Conservation (phyloP, 2,888 invertebrate genomes). For the Torymus tubicola region DNA sequence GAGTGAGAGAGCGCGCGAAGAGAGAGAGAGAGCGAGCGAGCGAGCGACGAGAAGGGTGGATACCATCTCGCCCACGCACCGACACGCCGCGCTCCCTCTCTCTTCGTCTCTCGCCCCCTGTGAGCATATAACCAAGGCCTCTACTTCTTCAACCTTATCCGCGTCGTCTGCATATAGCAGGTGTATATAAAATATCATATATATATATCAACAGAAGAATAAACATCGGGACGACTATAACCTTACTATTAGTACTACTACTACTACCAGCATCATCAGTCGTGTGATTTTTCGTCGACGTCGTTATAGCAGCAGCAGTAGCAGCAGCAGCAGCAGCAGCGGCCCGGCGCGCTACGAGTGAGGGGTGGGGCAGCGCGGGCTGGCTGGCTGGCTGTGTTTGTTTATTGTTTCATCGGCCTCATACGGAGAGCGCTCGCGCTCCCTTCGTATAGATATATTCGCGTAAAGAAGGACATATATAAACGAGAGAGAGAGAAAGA, state of each 20-base stretch:
- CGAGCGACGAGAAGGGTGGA: conserved; percentile 35
- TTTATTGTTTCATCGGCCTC: conserved; percentile 46
- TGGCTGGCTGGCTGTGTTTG: conserved; percentile 22
- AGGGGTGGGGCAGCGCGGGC: neutral
- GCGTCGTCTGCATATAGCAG: neutral
- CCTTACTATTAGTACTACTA: too few species aligned
- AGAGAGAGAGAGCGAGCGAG: neutral
- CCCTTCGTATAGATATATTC: neutral
- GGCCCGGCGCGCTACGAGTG: too few species aligned
- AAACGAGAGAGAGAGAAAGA: neutral
- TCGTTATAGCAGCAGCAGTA: neutral
- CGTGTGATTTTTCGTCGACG: too few species aligned
- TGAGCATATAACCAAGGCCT: neutral
- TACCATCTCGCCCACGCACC: too few species aligned
- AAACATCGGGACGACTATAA: too few species aligned
- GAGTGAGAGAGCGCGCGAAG: neutral
- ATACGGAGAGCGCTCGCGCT: neutral
- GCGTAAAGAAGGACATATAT: neutral
- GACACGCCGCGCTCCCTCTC: conserved; percentile 8
- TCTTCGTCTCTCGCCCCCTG: conserved; percentile 37
- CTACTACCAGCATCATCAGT: too few species aligned
- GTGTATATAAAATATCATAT: too few species aligned
- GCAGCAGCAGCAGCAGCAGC: conserved; percentile 8
- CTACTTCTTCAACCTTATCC: too few species aligned
- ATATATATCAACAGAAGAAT: too few species aligned